Conservation (phyloP, 2,113 vertebrate genomes). For the Nettapus auritus region DNA sequence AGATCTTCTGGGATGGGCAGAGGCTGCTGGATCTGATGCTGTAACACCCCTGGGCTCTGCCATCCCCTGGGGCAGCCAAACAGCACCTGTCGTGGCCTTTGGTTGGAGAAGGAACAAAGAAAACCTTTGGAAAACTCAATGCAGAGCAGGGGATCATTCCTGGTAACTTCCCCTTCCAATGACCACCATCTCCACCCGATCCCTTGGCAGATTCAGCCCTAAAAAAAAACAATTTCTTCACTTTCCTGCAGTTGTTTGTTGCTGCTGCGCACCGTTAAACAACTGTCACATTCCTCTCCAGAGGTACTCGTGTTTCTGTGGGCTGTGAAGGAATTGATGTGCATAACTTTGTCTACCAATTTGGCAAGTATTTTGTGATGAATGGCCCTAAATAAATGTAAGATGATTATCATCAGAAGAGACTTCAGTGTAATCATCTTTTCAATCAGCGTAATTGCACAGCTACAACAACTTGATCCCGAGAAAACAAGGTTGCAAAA, state of each 20-base stretch:
- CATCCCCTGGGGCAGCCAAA: background rate
- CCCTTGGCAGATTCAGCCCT: too few relatives aligned
- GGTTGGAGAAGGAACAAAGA: background rate
- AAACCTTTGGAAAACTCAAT: background rate
- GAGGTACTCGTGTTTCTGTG: background rate
- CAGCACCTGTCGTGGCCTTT: background rate
- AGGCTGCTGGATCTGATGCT: background rate
- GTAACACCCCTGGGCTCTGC: fast-evolving
- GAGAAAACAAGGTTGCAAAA: background rate
- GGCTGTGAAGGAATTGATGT: background rate
- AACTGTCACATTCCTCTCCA: background rate
- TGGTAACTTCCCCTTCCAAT: background rate
- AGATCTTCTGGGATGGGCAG: background rate
- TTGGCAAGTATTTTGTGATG: background rate
- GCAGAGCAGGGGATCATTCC: background rate
- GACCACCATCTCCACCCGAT: fast-evolving
- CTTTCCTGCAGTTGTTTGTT: background rate
- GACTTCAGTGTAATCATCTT: background rate
- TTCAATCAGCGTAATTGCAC: background rate
- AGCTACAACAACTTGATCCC: constrained; percentile 1
- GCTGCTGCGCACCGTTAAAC: background rate
- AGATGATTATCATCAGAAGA: background rate
- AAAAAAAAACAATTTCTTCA: background rate
- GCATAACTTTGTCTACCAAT: background rate
- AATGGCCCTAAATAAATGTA: constrained; percentile 11